Conservation (phyloP, 2,888 invertebrate species). For the Nipponacmea schrenckii region DNA sequence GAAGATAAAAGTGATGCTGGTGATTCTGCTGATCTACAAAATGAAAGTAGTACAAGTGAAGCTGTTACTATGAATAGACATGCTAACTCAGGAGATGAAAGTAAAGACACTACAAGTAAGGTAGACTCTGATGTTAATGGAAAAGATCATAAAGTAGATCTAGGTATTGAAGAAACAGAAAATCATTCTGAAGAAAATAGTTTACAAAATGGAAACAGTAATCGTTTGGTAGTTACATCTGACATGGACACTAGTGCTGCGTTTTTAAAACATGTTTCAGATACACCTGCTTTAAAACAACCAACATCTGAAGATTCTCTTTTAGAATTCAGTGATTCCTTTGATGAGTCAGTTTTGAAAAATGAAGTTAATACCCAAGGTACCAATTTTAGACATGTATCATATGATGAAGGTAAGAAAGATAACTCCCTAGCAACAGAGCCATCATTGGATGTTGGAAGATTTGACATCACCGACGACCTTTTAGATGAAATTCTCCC, state of each 20-base stretch:
- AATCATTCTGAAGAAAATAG: too few relatives aligned
- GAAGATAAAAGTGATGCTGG: background rate
- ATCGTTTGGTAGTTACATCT: background rate
- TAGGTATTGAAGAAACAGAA: too few relatives aligned
- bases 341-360: too few relatives aligned
- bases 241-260: background rate
- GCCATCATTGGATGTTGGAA: constrained; percentile 5
- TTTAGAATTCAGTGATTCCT: too few relatives aligned
- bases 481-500: constrained; percentile 11
- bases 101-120: background rate
- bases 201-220: background rate
- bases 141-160: too few relatives aligned
- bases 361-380: too few relatives aligned
- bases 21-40: background rate
- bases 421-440: background rate
- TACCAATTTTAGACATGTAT: too few relatives aligned
- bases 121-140: background rate
- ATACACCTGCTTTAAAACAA: too few relatives aligned
- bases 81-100: background rate
- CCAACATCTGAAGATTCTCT: too few relatives aligned
- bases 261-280: too few relatives aligned
- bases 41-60: background rate
- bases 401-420: too few relatives aligned
- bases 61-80: background rate
- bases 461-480: constrained; percentile 13